Conservation (phyloP, 2,113 vertebrate genomes). For the Gadus macrocephalus region DNA sequence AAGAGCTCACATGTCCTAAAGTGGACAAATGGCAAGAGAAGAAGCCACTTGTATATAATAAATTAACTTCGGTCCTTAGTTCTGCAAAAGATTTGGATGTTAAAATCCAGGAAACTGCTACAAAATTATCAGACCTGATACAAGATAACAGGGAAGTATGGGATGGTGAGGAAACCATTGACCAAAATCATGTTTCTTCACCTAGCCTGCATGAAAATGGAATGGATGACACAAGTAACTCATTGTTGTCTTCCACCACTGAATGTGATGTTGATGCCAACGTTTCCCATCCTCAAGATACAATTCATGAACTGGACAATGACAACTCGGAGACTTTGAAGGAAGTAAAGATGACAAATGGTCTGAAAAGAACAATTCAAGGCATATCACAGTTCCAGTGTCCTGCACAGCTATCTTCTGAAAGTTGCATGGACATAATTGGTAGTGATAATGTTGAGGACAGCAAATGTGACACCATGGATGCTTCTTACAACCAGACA, state of each 20-base stretch:
- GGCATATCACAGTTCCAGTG: too few relatives aligned
- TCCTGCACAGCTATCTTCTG: background rate
- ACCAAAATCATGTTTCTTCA: background rate
- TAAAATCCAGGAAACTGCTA: constrained; percentile 3
- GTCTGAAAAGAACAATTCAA: too few relatives aligned
- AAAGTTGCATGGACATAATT: background rate
- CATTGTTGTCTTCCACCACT: constrained; percentile 9
- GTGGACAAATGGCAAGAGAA: background rate
- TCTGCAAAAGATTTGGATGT: background rate
- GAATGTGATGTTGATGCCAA: background rate
- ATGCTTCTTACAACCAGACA: constrained; percentile 17
- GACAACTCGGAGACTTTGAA: background rate
- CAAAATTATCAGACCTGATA: background rate
- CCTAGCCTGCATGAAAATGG: constrained; percentile 10
- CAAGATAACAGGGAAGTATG: constrained; percentile 2
- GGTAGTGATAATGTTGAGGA: background rate
- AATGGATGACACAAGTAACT: constrained; percentile 18
- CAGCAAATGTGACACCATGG: constrained; percentile 7
- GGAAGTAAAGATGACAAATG: background rate
- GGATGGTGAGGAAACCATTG: constrained; percentile 4
- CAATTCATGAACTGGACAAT: constrained; percentile 7
- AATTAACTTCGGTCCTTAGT: background rate
- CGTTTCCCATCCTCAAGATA: constrained; percentile 7
- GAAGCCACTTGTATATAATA: background rate
- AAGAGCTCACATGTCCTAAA: background rate